Evolutionary conservation across 92 coral and sea anemone genomes (phyloP).

Genomic region (Epizoanthus ramosus): DNA sequence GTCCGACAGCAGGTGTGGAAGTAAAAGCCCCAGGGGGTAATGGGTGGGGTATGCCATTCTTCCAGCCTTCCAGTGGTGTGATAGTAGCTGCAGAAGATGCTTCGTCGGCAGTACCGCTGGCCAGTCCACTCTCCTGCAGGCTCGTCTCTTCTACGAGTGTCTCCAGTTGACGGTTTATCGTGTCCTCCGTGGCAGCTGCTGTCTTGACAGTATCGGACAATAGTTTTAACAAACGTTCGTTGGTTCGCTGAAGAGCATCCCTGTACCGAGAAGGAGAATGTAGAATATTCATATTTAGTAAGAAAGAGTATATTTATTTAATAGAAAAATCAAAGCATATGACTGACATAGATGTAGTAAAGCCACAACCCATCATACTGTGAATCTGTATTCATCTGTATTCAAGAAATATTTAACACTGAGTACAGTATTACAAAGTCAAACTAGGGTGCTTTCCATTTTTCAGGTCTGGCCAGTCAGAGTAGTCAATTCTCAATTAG

Average conservation of each 20-base stretch:
- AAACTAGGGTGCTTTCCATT: too few relatives aligned
- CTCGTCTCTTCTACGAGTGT: slow-evolving; percentile 92
- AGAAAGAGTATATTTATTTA: neutral
- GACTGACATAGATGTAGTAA: neutral
- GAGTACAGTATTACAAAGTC: too few relatives aligned
- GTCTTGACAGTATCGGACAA: slow-evolving; percentile 84
- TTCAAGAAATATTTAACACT: too few relatives aligned
- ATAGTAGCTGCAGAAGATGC: slow-evolving; percentile 73
- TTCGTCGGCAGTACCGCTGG: slow-evolving; percentile 59
- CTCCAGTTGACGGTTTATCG: slow-evolving; percentile 87
- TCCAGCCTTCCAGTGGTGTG: slow-evolving; percentile 68
- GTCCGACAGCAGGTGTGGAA: slow-evolving; percentile 93
- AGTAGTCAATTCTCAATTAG: too few relatives aligned
- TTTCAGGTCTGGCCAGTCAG: too few relatives aligned
- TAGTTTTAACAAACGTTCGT: slow-evolving; percentile 76
- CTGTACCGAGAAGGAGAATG: slow-evolving; percentile 40
- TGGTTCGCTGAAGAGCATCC: slow-evolving; percentile 80
- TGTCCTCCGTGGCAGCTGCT: slow-evolving; percentile 89
- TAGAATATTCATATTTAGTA: neutral
- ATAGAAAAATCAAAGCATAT: neutral
- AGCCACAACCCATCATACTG: too few relatives aligned
- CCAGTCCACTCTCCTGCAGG: slow-evolving; percentile 77
- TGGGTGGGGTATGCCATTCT: slow-evolving; percentile 58
- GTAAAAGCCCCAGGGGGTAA: slow-evolving; percentile 72
- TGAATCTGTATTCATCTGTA: too few relatives aligned